A percentile compares a stretch with the other conserved stretches of the same genome.
Evolutionary conservation across 2,888 invertebrate species (phyloP).

Genomic region (Apantesis nais): DNA sequence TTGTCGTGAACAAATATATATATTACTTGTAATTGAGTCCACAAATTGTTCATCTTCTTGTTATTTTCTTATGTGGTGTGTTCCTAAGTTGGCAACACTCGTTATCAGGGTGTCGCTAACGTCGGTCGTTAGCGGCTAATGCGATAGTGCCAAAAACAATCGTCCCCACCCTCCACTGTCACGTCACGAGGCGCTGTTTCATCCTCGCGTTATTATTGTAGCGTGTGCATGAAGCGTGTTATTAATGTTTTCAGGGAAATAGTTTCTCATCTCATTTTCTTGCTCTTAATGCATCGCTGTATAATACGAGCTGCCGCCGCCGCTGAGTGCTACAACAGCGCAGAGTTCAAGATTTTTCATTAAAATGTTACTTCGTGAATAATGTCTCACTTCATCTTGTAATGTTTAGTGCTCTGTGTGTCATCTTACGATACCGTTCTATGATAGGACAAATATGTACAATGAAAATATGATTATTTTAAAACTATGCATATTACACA

Average conservation of each 20-base stretch:
- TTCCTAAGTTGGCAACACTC: constrained; percentile 21
- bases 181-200: constrained; percentile 1
- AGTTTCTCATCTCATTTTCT: constrained; percentile 13
- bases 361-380: neutral
- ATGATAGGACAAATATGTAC: neutral
- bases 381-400: neutral
- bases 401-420: neutral
- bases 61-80: neutral
- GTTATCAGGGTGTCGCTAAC: constrained; percentile 26
- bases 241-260: constrained; percentile 14
- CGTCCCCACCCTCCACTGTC: constrained; percentile 24
- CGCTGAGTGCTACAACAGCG: neutral
- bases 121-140: constrained; percentile 43
- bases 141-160: constrained; percentile 45
- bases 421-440: neutral
- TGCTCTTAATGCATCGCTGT: constrained; percentile 3
- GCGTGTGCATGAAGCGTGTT: constrained; percentile 20
- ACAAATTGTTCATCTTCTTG: neutral
- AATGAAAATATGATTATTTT: neutral
- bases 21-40: neutral
- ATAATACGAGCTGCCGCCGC: neutral
- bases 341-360: neutral
- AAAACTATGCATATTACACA: neutral
- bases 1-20: too few relatives aligned
- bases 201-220: constrained; percentile 10